Percentiles rank a stretch among this genome's conserved stretches.
Evolutionary conservation across 35 echinoderm and acorn worm species (phyloP).

Genomic region (Chiridota heheva): DNA sequence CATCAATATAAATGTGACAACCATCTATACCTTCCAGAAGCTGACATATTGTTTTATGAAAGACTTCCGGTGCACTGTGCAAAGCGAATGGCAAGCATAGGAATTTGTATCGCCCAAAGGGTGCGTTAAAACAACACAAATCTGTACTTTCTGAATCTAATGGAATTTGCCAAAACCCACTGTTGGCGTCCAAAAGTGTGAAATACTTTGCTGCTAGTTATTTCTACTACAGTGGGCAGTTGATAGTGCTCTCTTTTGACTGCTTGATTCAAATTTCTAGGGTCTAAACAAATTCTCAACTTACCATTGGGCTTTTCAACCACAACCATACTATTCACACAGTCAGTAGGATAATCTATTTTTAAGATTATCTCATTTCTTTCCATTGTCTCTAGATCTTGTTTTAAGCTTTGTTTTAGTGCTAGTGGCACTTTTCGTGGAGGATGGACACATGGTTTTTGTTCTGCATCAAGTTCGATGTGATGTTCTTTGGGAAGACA

Average conservation of each 20-base stretch:
- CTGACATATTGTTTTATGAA: slow-evolving; percentile 55
- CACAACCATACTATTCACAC: slow-evolving; percentile 61
- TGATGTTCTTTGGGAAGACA: neutral
- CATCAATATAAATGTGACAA: slow-evolving; percentile 32
- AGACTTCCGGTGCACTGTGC: slow-evolving; percentile 62
- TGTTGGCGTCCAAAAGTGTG: slow-evolving; percentile 59
- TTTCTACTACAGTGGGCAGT: slow-evolving; percentile 51
- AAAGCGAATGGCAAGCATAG: slow-evolving; percentile 63
- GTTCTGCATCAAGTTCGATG: neutral
- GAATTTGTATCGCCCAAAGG: slow-evolving; percentile 73
- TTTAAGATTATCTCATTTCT: slow-evolving; percentile 21
- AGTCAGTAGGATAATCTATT: slow-evolving; percentile 67
- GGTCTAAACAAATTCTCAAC: slow-evolving; percentile 74
- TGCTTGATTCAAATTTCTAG: slow-evolving; percentile 64
- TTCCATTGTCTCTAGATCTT: slow-evolving; percentile 23
- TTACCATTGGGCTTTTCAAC: slow-evolving; percentile 64
- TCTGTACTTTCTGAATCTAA: slow-evolving; percentile 49
- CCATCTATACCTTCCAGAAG: slow-evolving; percentile 40
- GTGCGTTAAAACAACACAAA: slow-evolving; percentile 66
- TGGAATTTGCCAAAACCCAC: slow-evolving; percentile 65
- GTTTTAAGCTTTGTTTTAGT: slow-evolving; percentile 11
- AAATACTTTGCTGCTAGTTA: slow-evolving; percentile 50
- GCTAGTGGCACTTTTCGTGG: slow-evolving; percentile 30
- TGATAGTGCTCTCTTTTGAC: slow-evolving; percentile 70
- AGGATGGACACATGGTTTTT: slow-evolving; percentile 29